These are phyloP conservation scores for Trinorchestia longiramus DNA, from an alignment of 1,140 invertebrate genomes.

Conservation along the genomic window DNA sequence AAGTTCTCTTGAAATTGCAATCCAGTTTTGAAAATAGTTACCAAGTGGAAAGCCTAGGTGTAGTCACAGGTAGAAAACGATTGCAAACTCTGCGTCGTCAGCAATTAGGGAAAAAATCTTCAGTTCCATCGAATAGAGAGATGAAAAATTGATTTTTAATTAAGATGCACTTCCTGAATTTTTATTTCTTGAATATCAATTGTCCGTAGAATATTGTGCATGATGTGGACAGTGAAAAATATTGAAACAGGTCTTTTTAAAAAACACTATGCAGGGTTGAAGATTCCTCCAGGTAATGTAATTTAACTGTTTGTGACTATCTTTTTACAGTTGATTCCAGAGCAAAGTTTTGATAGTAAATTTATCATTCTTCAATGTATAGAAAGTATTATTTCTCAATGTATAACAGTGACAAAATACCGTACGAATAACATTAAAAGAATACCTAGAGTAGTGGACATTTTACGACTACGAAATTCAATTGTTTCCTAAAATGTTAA, in stretches of 20 bases:
- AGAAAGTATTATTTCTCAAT: too few species aligned
- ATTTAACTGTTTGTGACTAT: too few species aligned
- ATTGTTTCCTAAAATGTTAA: background rate
- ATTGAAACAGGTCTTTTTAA: too few species aligned
- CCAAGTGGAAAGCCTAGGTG: background rate
- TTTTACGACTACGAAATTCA: background rate
- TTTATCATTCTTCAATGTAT: too few species aligned
- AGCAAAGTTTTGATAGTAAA: too few species aligned
- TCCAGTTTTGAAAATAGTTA: background rate
- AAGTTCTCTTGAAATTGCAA: background rate
- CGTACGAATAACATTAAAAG: too few species aligned
- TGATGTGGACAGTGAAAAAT: too few species aligned
- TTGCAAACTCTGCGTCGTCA: background rate
- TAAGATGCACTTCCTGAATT: background rate
- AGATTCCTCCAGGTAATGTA: too few species aligned
- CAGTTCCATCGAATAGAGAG: background rate
- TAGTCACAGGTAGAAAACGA: background rate
- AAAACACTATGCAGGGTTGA: too few species aligned
- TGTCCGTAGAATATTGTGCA: too few species aligned
- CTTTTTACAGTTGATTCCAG: too few species aligned
- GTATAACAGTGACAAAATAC: too few species aligned
- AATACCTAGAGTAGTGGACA: background rate
- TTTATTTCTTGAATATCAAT: background rate
- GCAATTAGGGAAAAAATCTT: background rate
- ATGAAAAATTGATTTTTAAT: background rate